Base-by-base conservation (phyloP, 2,797 vertebrate species). In the Psittacula derbiana region DNA sequence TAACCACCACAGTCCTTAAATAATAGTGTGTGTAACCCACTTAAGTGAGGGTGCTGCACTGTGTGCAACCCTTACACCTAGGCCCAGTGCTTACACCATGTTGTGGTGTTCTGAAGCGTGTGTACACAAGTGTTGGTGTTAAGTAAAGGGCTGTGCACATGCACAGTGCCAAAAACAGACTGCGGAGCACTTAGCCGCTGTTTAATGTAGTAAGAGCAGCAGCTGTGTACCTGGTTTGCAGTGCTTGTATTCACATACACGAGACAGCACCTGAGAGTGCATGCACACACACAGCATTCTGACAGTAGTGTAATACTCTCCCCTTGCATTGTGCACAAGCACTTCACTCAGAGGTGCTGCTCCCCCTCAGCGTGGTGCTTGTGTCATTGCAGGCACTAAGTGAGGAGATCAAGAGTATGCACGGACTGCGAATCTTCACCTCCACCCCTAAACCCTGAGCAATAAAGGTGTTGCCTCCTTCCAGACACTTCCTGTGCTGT, bases 331-430 rank as follows among this genome's bases (percentile, higher is more conserved):
- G 27, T 30, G 38, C 60, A 30, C 36, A 40, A 40, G 38, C 27
- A 41, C 60, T 30, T 11, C 2, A 3, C 55, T 31, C 66, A 5
- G 58, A 12, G 67, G 67, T n/a, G 50, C 19, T 58, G 55, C n/a
- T 58, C 55, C 55, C 40, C 30, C 70, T 50, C 62, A 38, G 30
- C 17, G 65, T 52, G n/a, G 44, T 5, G 8, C 58, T 72, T 65
- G 58, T 40, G 47, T 66, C 55, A 11, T 64, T 72, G 80, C 90
- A 98, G 98, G 98, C 98, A 4, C 96, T 98, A 36, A 96, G 97
- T 16, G 98, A 98, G 79, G 98, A 98, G 95, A 98, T 98, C 90
- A 98, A 98, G 95, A 92, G 80, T 20, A 98, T 98, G 98, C 98
- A 98, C 0, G 98, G 98, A 25, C 95, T 98, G 60, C 95, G 98